These are phyloP conservation scores for Kryptopterus vitreolus DNA, from an alignment of 2,797 vertebrate species.

Conservation along the genomic window DNA sequence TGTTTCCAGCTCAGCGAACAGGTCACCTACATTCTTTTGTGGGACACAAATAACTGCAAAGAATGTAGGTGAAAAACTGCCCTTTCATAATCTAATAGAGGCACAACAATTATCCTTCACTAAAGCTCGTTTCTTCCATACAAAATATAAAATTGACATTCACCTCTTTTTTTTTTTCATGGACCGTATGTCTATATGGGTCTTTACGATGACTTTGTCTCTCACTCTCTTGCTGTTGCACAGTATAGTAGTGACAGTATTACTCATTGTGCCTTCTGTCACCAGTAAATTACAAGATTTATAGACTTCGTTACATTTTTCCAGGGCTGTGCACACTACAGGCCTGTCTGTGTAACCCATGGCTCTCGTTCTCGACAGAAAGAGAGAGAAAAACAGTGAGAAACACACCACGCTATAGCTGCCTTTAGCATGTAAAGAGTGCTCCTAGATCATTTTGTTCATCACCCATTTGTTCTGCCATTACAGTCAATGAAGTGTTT, in stretches of 20 bases:
- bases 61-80: conserved; percentile 1
- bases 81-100: conserved; percentile 4
- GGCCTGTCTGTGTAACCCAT: conserved; percentile 21
- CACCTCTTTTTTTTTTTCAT: not conserved
- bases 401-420: not conserved
- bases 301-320: conserved; percentile 51
- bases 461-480: not conserved
- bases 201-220: conserved; percentile 33
- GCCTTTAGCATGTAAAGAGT: conserved; percentile 2
- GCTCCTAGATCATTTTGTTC: not conserved
- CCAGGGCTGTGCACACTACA: conserved; percentile 42
- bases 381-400: not conserved
- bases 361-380: not conserved
- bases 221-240: conserved; percentile 35
- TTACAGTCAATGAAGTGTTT: not conserved
- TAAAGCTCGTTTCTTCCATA: not conserved
- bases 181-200: not conserved
- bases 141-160: not conserved
- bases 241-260: conserved; percentile 44
- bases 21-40: conserved; percentile 34
- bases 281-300: conserved; percentile 50
- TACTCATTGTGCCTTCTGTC: conserved; percentile 42
- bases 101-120: not conserved
- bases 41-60: conserved; percentile 2
- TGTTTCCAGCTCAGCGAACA: conserved; percentile 14